These are phyloP conservation scores for Sylvia atricapilla DNA, from an alignment of 2,113 vertebrate species.

Conservation along the genomic window DNA sequence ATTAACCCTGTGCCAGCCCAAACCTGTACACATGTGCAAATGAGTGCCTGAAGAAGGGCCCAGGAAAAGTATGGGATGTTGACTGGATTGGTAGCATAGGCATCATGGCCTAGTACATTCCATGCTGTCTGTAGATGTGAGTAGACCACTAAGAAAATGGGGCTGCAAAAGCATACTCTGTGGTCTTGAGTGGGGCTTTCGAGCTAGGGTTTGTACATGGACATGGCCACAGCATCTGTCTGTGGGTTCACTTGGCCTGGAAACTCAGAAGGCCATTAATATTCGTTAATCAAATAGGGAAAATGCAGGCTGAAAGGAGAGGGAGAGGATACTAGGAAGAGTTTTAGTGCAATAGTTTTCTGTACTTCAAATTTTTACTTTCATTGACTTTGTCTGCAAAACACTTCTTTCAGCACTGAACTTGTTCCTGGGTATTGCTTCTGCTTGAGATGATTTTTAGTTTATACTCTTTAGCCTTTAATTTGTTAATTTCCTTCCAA, in stretches of 20 bases:
- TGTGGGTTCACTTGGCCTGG: neutral
- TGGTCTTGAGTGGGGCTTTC: neutral
- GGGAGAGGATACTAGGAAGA: neutral
- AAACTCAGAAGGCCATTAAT: neutral
- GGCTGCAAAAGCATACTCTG: neutral
- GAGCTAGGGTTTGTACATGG: neutral
- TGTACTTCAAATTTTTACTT: neutral
- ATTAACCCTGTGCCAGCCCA: neutral
- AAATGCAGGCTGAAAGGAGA: neutral
- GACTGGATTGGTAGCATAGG: rapidly evolving
- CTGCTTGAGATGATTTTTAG: neutral
- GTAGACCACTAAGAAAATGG: neutral
- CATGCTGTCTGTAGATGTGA: neutral
- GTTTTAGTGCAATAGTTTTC: neutral
- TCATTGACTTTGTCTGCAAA: neutral
- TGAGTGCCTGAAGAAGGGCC: neutral
- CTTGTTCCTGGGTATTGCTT: neutral
- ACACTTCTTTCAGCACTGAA: neutral
- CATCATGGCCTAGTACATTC: neutral
- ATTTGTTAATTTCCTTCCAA: neutral
- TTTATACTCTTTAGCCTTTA: neutral
- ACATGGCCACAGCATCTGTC: neutral
- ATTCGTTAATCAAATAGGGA: neutral
- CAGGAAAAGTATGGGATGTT: neutral
- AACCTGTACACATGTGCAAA: neutral